Conservation (phyloP, 2,113 vertebrate species). For the Gadus macrocephalus region DNA sequence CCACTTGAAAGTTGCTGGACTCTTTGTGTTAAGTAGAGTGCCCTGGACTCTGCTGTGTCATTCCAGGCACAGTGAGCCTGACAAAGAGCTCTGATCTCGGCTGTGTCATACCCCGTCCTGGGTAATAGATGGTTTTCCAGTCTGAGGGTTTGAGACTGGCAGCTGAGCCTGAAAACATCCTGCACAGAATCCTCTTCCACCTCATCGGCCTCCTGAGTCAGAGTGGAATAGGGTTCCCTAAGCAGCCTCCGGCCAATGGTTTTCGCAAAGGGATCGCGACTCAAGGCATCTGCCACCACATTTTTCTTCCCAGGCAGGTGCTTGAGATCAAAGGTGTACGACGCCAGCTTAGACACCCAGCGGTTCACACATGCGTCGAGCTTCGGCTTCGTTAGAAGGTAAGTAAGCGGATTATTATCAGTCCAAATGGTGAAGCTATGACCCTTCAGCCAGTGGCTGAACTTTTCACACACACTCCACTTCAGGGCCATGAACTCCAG, state of each 20-base stretch:
- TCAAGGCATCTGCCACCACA: slow-evolving; percentile 19
- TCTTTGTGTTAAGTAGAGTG: slow-evolving; percentile 6
- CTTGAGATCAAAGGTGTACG: slow-evolving; percentile 13
- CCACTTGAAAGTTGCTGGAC: slow-evolving; percentile 18
- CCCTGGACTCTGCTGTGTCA: slow-evolving; percentile 13
- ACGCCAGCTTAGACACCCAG: slow-evolving; percentile 18
- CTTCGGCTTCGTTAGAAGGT: slow-evolving; percentile 21
- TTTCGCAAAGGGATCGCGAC: slow-evolving; percentile 9
- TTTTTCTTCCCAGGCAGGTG: slow-evolving; percentile 11
- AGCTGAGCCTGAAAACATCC: slow-evolving; percentile 17
- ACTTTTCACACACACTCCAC: slow-evolving; percentile 26
- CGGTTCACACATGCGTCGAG: background rate
- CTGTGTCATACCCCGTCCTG: background rate
- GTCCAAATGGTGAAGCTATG: slow-evolving; percentile 6
- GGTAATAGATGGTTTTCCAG: too few relatives aligned
- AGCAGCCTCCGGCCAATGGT: slow-evolving; percentile 5
- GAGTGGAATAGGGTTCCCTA: slow-evolving; percentile 4
- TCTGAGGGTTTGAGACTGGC: slow-evolving; percentile 6
- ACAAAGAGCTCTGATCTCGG: slow-evolving; percentile 20
- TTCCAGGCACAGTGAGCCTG: slow-evolving; percentile 10
- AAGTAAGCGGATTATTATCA: slow-evolving; percentile 13
- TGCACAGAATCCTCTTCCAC: slow-evolving; percentile 6
- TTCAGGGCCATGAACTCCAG: slow-evolving; percentile 26
- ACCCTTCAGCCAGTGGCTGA: slow-evolving; percentile 20
- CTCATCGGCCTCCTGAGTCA: slow-evolving; percentile 5